Conservation (phyloP, 2,113 vertebrate species). For the Bujurquina vittata region DNA sequence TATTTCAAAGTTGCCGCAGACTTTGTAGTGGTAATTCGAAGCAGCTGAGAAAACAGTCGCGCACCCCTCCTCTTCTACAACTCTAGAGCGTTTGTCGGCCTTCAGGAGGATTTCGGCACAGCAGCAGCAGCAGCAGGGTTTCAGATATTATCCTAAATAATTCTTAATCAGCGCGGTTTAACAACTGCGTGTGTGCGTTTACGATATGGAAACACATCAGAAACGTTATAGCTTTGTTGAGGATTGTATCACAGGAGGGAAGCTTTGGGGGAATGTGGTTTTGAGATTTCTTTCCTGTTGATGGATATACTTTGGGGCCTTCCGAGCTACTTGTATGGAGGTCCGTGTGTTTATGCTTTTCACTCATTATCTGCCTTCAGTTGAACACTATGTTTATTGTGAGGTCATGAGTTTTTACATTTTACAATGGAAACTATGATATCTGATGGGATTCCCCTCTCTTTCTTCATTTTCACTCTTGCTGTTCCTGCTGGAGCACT, state of each 20-base stretch:
- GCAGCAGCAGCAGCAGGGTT: background rate
- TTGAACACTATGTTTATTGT: slow-evolving; percentile 2
- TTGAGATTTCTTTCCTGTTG: background rate
- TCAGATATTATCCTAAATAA: slow-evolving; percentile 17
- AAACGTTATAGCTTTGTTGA: slow-evolving; percentile 18
- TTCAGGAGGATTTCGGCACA: slow-evolving; percentile 25
- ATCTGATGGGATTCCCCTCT: slow-evolving; percentile 53
- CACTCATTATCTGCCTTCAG: background rate
- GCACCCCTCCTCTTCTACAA: background rate
- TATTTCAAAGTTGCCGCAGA: slow-evolving; percentile 62
- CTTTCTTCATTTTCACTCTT: background rate
- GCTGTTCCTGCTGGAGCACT: slow-evolving; percentile 10
- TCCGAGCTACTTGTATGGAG: background rate
- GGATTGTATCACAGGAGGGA: background rate
- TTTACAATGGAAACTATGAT: slow-evolving; percentile 37
- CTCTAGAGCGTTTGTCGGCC: slow-evolving; percentile 11
- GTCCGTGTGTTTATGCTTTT: background rate
- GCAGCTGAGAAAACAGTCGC: slow-evolving; percentile 70
- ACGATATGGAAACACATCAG: slow-evolving; percentile 22
- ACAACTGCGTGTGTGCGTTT: slow-evolving; percentile 7
- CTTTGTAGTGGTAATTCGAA: slow-evolving; percentile 70
- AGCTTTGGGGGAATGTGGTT: slow-evolving; percentile 1
- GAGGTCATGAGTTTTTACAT: slow-evolving; percentile 11
- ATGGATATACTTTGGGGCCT: background rate
- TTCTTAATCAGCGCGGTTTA: slow-evolving; percentile 11